These are phyloP conservation scores for Parnassius orleans DNA, from an alignment of 2,888 invertebrate species.

Conservation along the genomic window DNA sequence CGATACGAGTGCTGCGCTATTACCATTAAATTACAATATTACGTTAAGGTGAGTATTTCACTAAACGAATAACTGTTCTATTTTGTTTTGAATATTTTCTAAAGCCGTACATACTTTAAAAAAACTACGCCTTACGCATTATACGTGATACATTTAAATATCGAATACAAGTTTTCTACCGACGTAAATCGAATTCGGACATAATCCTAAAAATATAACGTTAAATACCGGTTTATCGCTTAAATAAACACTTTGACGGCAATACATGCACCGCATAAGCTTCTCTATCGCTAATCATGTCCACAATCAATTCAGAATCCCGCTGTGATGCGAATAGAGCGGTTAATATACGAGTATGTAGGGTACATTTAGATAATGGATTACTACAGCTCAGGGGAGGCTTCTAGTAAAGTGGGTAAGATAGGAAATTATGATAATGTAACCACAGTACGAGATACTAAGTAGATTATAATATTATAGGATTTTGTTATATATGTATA, in stretches of 20 bases:
- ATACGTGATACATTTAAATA: not conserved
- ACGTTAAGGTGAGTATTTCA: constrained; percentile 7
- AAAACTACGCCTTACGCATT: too few species aligned
- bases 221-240: constrained; percentile 4
- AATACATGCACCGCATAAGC: constrained; percentile 9
- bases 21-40: constrained; percentile 17
- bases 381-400: not conserved
- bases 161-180: too few species aligned
- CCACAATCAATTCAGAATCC: constrained; percentile 59
- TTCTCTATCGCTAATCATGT: constrained; percentile 51
- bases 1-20: constrained; percentile 8
- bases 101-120: too few species aligned
- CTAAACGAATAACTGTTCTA: constrained; percentile 9
- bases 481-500: too few species aligned
- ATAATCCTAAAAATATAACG: not conserved
- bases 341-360: constrained; percentile 41
- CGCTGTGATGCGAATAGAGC: constrained; percentile 44
- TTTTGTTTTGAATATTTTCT: too few species aligned
- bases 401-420: not conserved
- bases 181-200: not conserved
- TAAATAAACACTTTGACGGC: not conserved
- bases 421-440: too few species aligned
- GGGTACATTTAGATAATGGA: constrained; percentile 19
- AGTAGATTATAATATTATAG: too few species aligned
- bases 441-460: too few species aligned